Evolutionary conservation across 2,888 invertebrate species (phyloP), one percentile per base, ranked within the genome.

Genomic region (Ypsolopha scabrella): DNA sequence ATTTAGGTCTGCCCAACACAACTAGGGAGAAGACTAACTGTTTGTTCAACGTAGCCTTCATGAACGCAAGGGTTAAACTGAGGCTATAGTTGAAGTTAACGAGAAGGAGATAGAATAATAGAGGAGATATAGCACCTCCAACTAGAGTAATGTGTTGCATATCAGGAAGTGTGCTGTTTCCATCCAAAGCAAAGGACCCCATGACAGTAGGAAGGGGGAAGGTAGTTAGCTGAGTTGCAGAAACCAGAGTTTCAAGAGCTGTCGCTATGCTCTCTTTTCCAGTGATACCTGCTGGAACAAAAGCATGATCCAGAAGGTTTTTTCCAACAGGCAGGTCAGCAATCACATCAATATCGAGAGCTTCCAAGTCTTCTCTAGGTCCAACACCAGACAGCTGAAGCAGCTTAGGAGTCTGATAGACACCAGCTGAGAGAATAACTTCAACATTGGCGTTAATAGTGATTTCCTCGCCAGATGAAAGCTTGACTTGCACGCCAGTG

Each of bases 321-420:
- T 64, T 55, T 0, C 85, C 86, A 0, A 85, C 81, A 0, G 75
- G 67, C 1, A 72, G 62, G 55, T 83, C 68, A 6, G 68, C 58
- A 6, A 75, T 52, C 0, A 72, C 58, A 0, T 61, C 35, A 9
- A 83, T 75, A 1, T 63, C 66, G 1, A 70, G 61, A 1, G 62
- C 55, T 6, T 54, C 37, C 1, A 82, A 56, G 39, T 76, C 68
- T 1, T 67, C 54, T 34, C 54, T 59, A 0, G 80, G 80, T 7
- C 86, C 86, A 2, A 87, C 58, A 6, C 85, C 87, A 2, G 79
- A 86, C 1, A 76, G 60, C 68, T 79, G 71, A 7, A 79, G 62
- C 6, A 82, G 61, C 56, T 75, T 75, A 0, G 85, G 75, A 0
- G 81, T 70, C 54, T 75, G 74, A 6, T 83, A 63, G 3, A 69